Percentiles rank a stretch among this genome's conserved stretches.
These are phyloP conservation scores for Pangasius sanitwongsei DNA, from an alignment of 2,797 vertebrate genomes.

Conservation along the genomic window DNA sequence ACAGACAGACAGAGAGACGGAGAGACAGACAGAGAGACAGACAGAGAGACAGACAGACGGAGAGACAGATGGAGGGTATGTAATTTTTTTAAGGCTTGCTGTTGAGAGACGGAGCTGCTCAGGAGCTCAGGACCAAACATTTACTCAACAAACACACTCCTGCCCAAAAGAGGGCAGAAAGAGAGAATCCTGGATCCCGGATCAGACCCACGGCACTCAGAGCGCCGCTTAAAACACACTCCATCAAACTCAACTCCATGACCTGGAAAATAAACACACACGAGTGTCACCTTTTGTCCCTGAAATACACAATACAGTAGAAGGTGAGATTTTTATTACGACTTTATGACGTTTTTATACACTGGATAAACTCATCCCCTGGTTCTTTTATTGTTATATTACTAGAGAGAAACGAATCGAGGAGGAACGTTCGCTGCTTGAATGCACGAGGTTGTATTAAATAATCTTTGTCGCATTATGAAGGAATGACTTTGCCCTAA, in stretches of 20 bases:
- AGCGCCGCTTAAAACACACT: background rate
- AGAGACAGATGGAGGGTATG: background rate
- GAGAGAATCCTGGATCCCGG: background rate
- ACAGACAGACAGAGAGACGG: background rate
- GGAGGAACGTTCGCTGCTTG: background rate
- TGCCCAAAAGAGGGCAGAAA: constrained; percentile 35
- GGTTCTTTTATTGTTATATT: background rate
- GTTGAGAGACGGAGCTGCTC: constrained; percentile 39
- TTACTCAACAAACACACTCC: constrained; percentile 53
- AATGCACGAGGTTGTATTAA: background rate
- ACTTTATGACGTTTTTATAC: background rate
- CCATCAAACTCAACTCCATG: background rate
- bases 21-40: constrained; percentile 2
- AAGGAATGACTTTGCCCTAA: background rate
- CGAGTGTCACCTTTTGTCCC: background rate
- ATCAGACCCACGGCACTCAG: background rate
- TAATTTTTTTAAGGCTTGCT: constrained; percentile 28
- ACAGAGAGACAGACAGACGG: background rate
- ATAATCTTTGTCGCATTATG: background rate
- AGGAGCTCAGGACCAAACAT: constrained; percentile 57
- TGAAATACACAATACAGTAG: background rate
- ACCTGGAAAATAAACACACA: constrained; percentile 14
- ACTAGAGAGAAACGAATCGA: background rate
- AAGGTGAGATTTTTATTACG: background rate
- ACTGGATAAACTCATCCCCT: background rate